Conservation (phyloP, 1,140 invertebrate species). For the Riptortus pedestris region DNA sequence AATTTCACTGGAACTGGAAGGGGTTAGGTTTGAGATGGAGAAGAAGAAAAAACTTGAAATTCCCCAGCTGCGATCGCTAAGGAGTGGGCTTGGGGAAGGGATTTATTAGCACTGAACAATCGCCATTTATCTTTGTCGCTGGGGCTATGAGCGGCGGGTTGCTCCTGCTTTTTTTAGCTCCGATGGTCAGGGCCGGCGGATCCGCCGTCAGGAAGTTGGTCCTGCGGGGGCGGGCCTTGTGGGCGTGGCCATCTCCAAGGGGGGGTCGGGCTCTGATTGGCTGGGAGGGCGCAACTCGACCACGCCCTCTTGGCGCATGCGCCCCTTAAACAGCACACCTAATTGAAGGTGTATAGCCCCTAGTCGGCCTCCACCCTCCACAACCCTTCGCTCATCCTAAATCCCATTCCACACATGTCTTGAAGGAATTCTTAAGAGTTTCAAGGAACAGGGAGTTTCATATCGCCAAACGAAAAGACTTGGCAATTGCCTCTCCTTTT, state of each 20-base stretch:
- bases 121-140: neutral
- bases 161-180: neutral
- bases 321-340: neutral
- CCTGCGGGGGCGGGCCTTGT: neutral
- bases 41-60: slow-evolving; percentile 6
- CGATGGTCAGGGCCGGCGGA: neutral
- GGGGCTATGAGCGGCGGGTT: neutral
- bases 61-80: neutral
- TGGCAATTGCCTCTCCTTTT: too few species aligned
- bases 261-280: neutral
- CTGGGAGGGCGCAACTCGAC: neutral
- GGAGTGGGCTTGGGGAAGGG: neutral
- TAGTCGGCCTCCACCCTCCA: too few species aligned
- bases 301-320: neutral
- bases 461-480: too few species aligned
- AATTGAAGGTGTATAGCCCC: slow-evolving; percentile 7
- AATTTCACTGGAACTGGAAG: too few species aligned
- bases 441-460: too few species aligned
- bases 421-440: too few species aligned
- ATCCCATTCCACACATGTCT: too few species aligned
- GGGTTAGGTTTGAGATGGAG: neutral
- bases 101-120: neutral
- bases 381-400: too few species aligned
- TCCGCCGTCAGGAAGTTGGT: too few species aligned
- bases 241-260: neutral